Evolutionary conservation across 2,888 invertebrate species (phyloP), one percentile per base, ranked within the genome.

Genomic region (Drosophila neonasuta): DNA sequence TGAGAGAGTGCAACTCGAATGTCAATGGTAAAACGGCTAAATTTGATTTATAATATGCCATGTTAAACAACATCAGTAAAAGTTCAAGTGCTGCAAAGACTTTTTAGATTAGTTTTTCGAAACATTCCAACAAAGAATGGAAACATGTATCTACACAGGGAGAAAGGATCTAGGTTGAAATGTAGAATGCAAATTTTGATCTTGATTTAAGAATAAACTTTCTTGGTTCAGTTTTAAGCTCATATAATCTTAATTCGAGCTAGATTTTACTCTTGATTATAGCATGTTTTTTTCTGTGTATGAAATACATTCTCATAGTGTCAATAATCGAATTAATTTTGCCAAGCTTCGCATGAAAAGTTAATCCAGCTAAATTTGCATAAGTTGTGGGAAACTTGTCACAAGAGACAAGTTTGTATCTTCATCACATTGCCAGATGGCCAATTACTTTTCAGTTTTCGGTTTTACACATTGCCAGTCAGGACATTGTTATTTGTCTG

Each of bases 401-500:
- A 39, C 15, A 41, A 24, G 24, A 6, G 13, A 15, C 15, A 15
- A 41, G 7, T 15, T 13, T 36, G 7, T 15, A 6, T 36, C n/a
- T n/a, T 36, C n/a, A 11, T 39, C 39, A 13, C 13, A 39, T 39
- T 39, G 20, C 10, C 7, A 41, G n/a, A 36, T 36, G 36, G n/a
- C 13, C 13, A 41, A 41, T 41, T 41, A 36, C 39, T 41, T 41
- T 41, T 41, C 46, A 45, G 8, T 45, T 9, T 36, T 3, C 24
- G 13, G 30, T 30, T 41, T 5, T 1, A 2, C 32, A 13, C n/a
- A 5, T 36, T 9, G 39, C 24, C 24, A 5, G 24, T 52, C 17
- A 17, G 17, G 30, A 45, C 44, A 32, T 20, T 54, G 32, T 54
- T 32, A 45, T 34, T 44, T 55, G 54, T 51, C 13, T 39, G 51